phyloP scores from a whole-genome alignment of 37 sponge, comb jelly and placozoan genomes.

The Crambe crambe region DNA sequence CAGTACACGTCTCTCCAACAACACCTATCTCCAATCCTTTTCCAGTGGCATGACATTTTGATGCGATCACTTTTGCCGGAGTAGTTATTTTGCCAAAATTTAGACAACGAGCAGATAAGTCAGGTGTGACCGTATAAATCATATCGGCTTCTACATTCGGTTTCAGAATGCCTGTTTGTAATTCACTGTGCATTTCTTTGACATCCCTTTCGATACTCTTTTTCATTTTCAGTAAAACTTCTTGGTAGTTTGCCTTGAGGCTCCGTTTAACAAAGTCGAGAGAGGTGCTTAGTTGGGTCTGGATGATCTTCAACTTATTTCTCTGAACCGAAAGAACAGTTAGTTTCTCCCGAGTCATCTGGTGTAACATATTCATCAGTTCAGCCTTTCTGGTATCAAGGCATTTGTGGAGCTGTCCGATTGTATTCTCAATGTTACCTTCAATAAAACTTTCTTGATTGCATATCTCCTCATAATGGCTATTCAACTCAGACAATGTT shows the following conservation, averaged over 20 bases:
- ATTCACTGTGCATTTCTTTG: neutral
- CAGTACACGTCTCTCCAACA: slow-evolving; percentile 2
- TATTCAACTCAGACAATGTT: slow-evolving; percentile 4
- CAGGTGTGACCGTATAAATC: neutral
- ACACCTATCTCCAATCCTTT: slow-evolving; percentile 4
- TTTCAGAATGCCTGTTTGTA: neutral
- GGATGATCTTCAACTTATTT: slow-evolving; percentile 1
- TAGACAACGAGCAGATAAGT: neutral
- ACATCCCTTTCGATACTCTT: neutral
- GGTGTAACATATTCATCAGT: slow-evolving; percentile 10
- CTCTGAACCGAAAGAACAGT: slow-evolving; percentile 7
- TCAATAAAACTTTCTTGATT: slow-evolving; percentile 1
- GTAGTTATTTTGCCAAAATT: neutral
- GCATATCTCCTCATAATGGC: neutral
- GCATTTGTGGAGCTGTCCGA: slow-evolving; percentile 2
- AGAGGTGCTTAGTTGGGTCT: slow-evolving; percentile 26
- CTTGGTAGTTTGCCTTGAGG: slow-evolving; percentile 13
- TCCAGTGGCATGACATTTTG: slow-evolving; percentile 2
- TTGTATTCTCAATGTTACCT: slow-evolving; percentile 6
- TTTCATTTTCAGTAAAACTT: slow-evolving; percentile 9
- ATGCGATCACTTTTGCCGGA: neutral
- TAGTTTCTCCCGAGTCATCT: slow-evolving; percentile 23
- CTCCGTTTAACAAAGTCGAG: slow-evolving; percentile 11
- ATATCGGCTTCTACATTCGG: slow-evolving; percentile 10
- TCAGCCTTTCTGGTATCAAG: slow-evolving; percentile 20